Evolutionary conservation across 2,113 vertebrate species (phyloP).

Genomic region (Corythoichthys haematopterus): DNA sequence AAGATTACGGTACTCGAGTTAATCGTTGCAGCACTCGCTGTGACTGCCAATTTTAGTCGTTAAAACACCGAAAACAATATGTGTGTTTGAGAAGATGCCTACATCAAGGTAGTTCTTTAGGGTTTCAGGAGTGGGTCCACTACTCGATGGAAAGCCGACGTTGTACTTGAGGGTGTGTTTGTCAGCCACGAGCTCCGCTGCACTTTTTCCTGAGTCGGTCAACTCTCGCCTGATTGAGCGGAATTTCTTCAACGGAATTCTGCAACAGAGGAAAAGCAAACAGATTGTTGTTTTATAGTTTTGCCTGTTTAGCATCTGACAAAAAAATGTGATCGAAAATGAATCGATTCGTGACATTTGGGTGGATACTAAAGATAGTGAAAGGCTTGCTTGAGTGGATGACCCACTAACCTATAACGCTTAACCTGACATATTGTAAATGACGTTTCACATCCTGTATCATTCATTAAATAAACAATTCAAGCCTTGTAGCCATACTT

Average conservation of each 20-base stretch:
- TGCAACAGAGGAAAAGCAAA: constrained; percentile 35
- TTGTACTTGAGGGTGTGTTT: constrained; percentile 73
- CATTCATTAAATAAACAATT: no score
- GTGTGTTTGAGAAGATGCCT: constrained; percentile 48
- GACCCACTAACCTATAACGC: neutral
- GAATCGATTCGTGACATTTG: neutral
- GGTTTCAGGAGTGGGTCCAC: constrained; percentile 78
- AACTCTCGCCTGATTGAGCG: constrained; percentile 78
- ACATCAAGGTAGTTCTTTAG: constrained; percentile 90
- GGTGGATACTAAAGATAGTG: neutral
- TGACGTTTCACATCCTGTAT: no score
- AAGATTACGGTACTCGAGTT: no score
- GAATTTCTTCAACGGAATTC: constrained; percentile 84
- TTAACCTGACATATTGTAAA: neutral
- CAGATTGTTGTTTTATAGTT: neutral
- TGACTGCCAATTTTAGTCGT: constrained; percentile 7
- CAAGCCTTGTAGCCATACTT: no score
- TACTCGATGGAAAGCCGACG: constrained; percentile 64
- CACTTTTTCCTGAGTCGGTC: constrained; percentile 65
- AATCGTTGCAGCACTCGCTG: no score
- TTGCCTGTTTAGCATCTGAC: neutral
- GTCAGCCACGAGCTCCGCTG: constrained; percentile 65
- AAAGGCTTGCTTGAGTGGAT: neutral
- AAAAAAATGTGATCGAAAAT: neutral
- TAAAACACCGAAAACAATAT: neutral